Conservation (phyloP, 2,888 invertebrate species). For the Drosophila paracracens region DNA sequence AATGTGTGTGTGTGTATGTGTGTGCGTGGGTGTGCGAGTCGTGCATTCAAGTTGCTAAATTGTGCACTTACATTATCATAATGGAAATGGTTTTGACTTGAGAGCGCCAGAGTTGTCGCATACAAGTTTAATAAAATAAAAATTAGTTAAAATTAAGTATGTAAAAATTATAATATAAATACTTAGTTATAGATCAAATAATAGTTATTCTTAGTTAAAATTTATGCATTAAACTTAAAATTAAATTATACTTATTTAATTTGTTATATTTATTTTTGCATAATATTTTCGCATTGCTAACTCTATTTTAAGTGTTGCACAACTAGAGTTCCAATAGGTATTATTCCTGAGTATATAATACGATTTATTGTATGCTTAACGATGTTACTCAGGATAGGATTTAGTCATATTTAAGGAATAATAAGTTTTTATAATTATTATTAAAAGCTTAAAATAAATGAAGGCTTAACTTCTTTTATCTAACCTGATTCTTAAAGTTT, state of each 20-base stretch:
- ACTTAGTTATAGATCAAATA: neutral
- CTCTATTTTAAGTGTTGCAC: neutral
- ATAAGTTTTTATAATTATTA: too few species aligned
- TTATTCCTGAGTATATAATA: too few species aligned
- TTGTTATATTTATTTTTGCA: neutral
- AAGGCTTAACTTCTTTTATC: too few species aligned
- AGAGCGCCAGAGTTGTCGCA: constrained; percentile 63
- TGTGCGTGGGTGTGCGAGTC: constrained; percentile 30
- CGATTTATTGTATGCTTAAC: too few species aligned
- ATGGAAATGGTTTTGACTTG: constrained; percentile 77
- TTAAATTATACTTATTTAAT: too few species aligned
- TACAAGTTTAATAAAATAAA: constrained; percentile 5
- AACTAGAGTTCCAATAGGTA: neutral
- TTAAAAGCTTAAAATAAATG: too few species aligned
- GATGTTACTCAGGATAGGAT: too few species aligned
- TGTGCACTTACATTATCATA: constrained; percentile 82
- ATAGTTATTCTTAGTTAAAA: neutral
- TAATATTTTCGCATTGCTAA: neutral
- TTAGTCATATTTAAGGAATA: too few species aligned
- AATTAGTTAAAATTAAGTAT: neutral
- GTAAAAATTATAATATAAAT: neutral
- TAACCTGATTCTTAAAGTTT: too few species aligned
- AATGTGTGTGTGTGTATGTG: constrained; percentile 15
- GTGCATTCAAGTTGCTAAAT: constrained; percentile 74
- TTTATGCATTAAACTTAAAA: neutral